A percentile compares a stretch with the other conserved stretches of the same genome.
Evolutionary conservation across 2,888 invertebrate species (phyloP).

Genomic region (Zygaena filipendulae): DNA sequence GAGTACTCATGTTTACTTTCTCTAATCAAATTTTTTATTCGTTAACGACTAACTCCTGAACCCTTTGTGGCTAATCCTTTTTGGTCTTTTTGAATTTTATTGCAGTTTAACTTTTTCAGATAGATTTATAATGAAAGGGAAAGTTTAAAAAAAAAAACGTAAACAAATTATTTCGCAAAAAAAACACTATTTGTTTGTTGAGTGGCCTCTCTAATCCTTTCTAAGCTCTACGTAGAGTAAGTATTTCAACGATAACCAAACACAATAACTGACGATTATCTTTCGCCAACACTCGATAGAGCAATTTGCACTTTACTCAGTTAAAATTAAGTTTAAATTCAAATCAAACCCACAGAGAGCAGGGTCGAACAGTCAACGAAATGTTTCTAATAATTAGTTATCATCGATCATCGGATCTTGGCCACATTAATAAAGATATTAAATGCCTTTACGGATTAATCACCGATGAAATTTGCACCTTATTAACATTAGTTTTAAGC

Average conservation of each 20-base stretch:
- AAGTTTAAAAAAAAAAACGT: too few relatives aligned
- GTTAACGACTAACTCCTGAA: too few relatives aligned
- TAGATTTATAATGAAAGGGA: too few relatives aligned
- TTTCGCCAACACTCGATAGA: conserved; percentile 28
- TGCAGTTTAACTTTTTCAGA: too few relatives aligned
- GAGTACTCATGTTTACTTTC: too few relatives aligned
- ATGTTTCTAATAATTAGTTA: conserved; percentile 64
- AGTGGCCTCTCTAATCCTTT: conserved; percentile 28
- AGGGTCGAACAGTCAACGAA: conserved; percentile 47
- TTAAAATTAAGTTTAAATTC: conserved; percentile 17
- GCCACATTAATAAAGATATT: conserved; percentile 62
- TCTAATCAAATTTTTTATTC: too few relatives aligned
- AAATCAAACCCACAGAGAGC: conserved; percentile 8
- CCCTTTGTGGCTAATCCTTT: too few relatives aligned
- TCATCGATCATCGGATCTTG: conserved; percentile 57
- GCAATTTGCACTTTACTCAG: conserved; percentile 18
- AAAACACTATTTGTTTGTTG: too few relatives aligned
- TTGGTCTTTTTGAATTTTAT: too few relatives aligned
- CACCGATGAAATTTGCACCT: conserved; percentile 13
- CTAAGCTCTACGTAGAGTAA: conserved; percentile 27
- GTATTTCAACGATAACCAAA: conserved; percentile 54
- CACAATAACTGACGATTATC: conserved; percentile 58
- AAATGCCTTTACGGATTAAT: conserved; percentile 36
- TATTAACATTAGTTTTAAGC: conserved; percentile 11
- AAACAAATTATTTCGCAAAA: too few relatives aligned